Evolutionary conservation across 2,888 invertebrate species (phyloP).

Genomic region (Nomada fabriciana): DNA sequence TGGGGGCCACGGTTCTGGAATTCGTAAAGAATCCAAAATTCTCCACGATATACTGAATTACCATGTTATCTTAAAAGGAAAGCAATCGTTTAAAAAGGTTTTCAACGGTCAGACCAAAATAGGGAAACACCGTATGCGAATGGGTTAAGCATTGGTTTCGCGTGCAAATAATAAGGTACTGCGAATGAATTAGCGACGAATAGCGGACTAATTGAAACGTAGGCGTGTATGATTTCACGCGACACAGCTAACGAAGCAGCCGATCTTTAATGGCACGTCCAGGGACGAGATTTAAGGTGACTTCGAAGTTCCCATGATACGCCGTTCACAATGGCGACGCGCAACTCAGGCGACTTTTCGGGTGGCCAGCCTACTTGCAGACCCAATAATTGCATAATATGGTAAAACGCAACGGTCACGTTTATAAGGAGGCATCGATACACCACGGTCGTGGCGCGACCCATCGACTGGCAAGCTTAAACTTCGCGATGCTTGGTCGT

Average conservation of each 20-base stretch:
- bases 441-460: not conserved
- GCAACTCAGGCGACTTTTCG: constrained; percentile 39
- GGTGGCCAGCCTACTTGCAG: constrained; percentile 38
- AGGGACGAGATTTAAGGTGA: constrained; percentile 53
- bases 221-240: constrained; percentile 53
- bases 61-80: too few relatives aligned
- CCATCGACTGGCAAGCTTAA: constrained; percentile 2
- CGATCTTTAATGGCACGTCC: constrained; percentile 57
- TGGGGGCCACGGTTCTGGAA: too few relatives aligned
- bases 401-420: constrained; percentile 34
- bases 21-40: too few relatives aligned
- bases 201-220: constrained; percentile 55
- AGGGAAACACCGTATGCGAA: too few relatives aligned
- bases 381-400: constrained; percentile 51
- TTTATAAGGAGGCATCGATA: constrained; percentile 33
- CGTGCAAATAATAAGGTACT: not conserved
- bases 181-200: constrained; percentile 21
- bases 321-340: constrained; percentile 7
- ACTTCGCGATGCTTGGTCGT: not conserved
- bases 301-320: constrained; percentile 62
- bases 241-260: constrained; percentile 49
- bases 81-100: too few relatives aligned
- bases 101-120: too few relatives aligned
- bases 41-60: too few relatives aligned
- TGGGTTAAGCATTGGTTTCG: not conserved